Percentiles rank a stretch among this genome's conserved stretches.
Conservation (phyloP, 2,888 invertebrate genomes). For the Torymus tubicola region DNA sequence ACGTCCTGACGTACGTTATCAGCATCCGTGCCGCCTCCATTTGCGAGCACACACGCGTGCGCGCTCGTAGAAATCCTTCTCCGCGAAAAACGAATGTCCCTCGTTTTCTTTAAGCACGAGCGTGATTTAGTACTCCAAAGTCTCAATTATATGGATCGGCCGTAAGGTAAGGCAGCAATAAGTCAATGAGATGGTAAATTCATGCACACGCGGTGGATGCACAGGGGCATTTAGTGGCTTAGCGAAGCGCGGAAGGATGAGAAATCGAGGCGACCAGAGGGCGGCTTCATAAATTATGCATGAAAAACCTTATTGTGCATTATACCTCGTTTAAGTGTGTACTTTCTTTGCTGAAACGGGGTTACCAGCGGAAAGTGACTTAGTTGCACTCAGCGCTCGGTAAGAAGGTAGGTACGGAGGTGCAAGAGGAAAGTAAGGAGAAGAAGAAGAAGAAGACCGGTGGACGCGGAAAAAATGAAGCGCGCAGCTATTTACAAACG, state of each 20-base stretch:
- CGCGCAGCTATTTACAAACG: constrained; percentile 37
- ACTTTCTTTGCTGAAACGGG: constrained; percentile 35
- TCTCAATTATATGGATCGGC: constrained; percentile 39
- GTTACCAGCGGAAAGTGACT: constrained; percentile 41
- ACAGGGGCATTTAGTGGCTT: constrained; percentile 26
- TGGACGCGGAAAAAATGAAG: constrained; percentile 25
- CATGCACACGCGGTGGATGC: constrained; percentile 8
- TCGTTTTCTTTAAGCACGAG: not conserved
- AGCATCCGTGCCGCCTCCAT: not conserved
- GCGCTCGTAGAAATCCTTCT: too few species aligned
- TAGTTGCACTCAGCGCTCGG: constrained; percentile 14
- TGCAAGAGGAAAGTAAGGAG: not conserved
- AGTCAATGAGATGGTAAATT: constrained; percentile 47
- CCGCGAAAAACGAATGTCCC: too few species aligned
- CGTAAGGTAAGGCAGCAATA: constrained; percentile 12
- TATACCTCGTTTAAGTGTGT: constrained; percentile 46
- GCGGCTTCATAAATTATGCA: constrained; percentile 48
- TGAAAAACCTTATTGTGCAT: constrained; percentile 48
- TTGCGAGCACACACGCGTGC: not conserved
- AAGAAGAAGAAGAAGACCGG: constrained; percentile 10
- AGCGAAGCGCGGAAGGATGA: not conserved
- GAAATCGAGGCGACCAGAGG: not conserved
- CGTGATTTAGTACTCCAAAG: constrained; percentile 29
- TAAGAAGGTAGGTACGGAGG: too few species aligned
- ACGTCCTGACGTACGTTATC: not conserved